Evolutionary conservation across 2,113 vertebrate species (phyloP), one percentile per base, ranked within the genome.

Genomic region (Pseudonaja textilis): DNA sequence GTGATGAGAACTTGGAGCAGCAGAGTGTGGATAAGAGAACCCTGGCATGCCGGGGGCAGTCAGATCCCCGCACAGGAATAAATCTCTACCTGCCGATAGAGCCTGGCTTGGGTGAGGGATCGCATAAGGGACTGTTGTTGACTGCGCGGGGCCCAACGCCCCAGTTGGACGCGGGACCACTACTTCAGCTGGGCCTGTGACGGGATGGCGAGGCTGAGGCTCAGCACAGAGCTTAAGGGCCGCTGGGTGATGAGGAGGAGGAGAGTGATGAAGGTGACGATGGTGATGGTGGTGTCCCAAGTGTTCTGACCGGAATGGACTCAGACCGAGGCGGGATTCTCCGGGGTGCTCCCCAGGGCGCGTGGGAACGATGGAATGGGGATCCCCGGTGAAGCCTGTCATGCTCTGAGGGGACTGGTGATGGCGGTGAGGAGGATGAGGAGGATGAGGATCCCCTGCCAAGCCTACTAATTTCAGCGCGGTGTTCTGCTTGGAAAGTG

Each of bases 381-480:
- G 97, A 97, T 98, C 98, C 97, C 98, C 98, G 97, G 98, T 97
- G 97, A 98, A 98, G 97, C 98, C 98, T 98, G 98, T 98, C 98
- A 98, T 97, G 98, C 98, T 98, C 98, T 97, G 98, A 98, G 98
- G 97, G 98, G 98, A 98, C 97, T 97, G 98, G 97, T 89, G 95
- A 85, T 94, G 94, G 64, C 98, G 98, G 98, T 98, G 89, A 55
- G 34, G 89, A 52, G 9, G 91, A 87, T 26, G 85, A 55, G 25
- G 86, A 55, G 10, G 98, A 97, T 97, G 97, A 97, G 98, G 98
- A 97, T 97, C 97, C 98, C 98, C 97, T 97, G 97, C 98, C 98
- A 98, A 97, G 96, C 98, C 98, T 98, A 98, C 98, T 98, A 98
- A 98, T 99, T 98, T 99, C 98, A 98, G 98, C 96, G 98, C 97